Evolutionary conservation across 2,113 vertebrate genomes (phyloP).

Genomic region (Epinephelus fuscoguttatus): DNA sequence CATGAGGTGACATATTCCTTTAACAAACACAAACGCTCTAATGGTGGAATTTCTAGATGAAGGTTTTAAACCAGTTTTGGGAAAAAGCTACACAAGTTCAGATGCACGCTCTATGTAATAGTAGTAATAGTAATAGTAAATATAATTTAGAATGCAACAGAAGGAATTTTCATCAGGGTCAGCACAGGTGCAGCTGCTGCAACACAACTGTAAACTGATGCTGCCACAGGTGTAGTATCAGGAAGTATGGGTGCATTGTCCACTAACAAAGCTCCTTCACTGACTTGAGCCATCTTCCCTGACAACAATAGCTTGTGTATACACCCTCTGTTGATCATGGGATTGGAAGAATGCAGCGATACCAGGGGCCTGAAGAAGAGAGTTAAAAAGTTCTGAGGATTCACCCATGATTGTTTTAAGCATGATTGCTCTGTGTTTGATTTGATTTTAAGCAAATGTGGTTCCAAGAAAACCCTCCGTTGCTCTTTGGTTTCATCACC

Average conservation of each 20-base stretch:
- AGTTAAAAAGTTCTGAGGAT: conserved; percentile 47
- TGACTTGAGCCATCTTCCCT: conserved; percentile 2
- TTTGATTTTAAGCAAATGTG: conserved; percentile 37
- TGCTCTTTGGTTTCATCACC: conserved; percentile 33
- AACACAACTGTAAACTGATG: conserved; percentile 15
- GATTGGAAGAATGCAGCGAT: conserved; percentile 30
- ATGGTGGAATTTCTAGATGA: too few species aligned
- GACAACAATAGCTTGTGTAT: conserved; percentile 40
- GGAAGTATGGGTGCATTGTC: conserved; percentile 12
- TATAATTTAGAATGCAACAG: background rate
- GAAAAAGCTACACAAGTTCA: background rate
- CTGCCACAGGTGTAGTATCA: conserved; percentile 22
- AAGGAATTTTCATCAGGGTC: background rate
- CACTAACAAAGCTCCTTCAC: conserved; percentile 38
- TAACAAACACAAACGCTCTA: too few species aligned
- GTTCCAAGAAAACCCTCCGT: conserved; percentile 5
- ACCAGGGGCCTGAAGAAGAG: conserved; percentile 33
- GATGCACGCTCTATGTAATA: background rate
- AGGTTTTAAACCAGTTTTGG: background rate
- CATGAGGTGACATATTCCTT: too few species aligned
- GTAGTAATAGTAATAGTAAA: too few species aligned
- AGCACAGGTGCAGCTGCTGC: background rate
- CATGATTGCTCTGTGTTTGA: conserved; percentile 10
- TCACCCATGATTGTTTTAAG: conserved; percentile 4
- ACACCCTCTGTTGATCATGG: conserved; percentile 45